phyloP scores from a whole-genome alignment of 1,140 invertebrate species.

The Trichonephila clavipes region DNA sequence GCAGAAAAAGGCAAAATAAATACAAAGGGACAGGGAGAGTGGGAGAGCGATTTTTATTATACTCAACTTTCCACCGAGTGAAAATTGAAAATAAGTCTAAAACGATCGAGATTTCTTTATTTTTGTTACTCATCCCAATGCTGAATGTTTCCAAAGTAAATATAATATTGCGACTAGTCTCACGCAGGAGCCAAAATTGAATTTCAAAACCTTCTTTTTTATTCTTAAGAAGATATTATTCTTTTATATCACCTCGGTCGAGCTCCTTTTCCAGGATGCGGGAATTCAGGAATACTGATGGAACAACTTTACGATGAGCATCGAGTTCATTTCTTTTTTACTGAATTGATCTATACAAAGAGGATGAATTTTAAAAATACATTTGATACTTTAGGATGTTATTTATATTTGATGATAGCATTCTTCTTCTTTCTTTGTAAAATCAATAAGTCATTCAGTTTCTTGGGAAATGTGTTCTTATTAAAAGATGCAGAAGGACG shows the following conservation, averaged over 20 bases:
- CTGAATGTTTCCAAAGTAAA: background rate
- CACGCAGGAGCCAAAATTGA: background rate
- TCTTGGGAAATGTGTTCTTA: no score
- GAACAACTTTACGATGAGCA: conserved; percentile 33
- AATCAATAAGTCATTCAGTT: no score
- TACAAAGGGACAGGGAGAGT: background rate
- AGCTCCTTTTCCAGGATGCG: background rate
- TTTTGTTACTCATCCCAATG: background rate
- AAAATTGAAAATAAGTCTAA: conserved; percentile 41
- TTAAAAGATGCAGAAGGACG: no score
- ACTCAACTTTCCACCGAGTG: background rate
- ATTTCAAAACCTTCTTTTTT: background rate
- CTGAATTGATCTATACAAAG: background rate
- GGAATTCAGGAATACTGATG: background rate
- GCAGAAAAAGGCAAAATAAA: background rate
- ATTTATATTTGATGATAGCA: background rate
- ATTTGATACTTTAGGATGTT: background rate
- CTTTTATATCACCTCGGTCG: conserved; percentile 5
- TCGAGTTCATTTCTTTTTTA: background rate
- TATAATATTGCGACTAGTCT: background rate
- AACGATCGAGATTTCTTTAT: background rate
- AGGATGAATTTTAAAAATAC: background rate
- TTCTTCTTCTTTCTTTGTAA: background rate
- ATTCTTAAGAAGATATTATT: background rate
- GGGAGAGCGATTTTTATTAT: background rate